phyloP scores from a whole-genome alignment of 2,113 vertebrate genomes.

The Macquaria ambigua region DNA sequence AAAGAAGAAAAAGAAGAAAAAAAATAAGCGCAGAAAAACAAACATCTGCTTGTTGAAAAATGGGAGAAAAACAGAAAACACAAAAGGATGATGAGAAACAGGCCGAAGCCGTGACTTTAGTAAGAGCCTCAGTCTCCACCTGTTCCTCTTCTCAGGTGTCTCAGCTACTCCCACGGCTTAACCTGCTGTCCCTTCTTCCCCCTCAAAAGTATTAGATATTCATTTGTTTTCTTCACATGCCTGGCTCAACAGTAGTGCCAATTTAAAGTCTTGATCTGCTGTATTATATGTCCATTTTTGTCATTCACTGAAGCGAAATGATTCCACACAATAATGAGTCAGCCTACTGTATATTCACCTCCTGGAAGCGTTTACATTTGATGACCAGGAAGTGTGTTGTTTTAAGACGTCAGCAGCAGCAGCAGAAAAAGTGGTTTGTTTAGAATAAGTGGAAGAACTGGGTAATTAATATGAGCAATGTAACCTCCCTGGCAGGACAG shows the following conservation, averaged over 20 bases:
- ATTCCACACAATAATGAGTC: conserved; percentile 19
- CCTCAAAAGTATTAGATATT: not conserved
- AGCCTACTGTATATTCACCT: not conserved
- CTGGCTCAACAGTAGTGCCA: not conserved
- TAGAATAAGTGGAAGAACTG: not conserved
- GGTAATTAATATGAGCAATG: conserved; percentile 24
- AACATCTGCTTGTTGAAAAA: conserved; percentile 19
- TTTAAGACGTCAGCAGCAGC: not conserved
- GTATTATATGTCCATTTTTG: not conserved
- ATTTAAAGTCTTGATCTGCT: not conserved
- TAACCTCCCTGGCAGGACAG: not conserved
- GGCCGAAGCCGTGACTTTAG: not conserved
- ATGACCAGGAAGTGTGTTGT: not conserved
- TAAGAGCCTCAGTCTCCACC: conserved; percentile 48
- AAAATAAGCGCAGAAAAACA: not conserved
- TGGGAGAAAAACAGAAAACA: not conserved
- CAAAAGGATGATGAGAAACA: not conserved
- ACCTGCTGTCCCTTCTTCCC: conserved; percentile 35
- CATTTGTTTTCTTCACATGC: conserved; percentile 22
- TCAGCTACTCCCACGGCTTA: conserved; percentile 49
- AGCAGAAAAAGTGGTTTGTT: not conserved
- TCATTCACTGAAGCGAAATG: conserved; percentile 22
- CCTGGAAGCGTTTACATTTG: not conserved
- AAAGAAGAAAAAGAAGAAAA: too few relatives aligned
- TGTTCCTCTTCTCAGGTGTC: conserved; percentile 66